Evolutionary conservation across 2,797 vertebrate genomes (phyloP).

Genomic region (Anolis apletophallus): DNA sequence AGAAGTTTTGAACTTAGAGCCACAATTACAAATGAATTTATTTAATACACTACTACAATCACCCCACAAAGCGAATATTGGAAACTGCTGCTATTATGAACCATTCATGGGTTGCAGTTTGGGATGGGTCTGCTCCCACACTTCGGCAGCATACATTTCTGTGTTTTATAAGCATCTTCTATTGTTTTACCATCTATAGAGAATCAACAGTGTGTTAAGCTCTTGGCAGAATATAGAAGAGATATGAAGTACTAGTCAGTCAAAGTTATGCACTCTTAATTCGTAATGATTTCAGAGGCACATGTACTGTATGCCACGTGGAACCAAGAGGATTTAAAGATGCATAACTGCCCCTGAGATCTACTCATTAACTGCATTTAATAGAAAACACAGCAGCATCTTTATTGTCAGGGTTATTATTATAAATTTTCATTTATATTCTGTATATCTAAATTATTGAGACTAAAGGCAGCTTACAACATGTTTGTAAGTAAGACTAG

Average conservation of each 20-base stretch:
- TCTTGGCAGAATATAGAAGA: background rate
- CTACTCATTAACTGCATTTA: background rate
- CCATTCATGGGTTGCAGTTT: background rate
- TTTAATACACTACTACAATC: background rate
- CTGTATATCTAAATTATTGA: too few species aligned
- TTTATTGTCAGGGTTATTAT: background rate
- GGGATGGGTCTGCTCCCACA: background rate
- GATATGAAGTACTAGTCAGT: background rate
- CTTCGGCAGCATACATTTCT: background rate
- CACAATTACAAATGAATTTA: background rate
- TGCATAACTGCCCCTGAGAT: background rate
- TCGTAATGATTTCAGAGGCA: background rate
- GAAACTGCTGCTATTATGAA: background rate
- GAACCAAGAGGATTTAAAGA: background rate
- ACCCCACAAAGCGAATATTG: too few species aligned
- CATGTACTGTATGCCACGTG: background rate
- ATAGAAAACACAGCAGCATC: background rate
- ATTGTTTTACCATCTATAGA: background rate
- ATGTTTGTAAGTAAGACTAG: too few species aligned
- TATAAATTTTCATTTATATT: too few species aligned
- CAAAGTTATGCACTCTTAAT: constrained; percentile 6
- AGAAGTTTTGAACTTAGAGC: background rate
- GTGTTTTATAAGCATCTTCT: background rate
- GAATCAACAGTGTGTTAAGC: background rate
- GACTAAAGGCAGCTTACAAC: too few species aligned